Evolutionary conservation across 2,888 invertebrate species (phyloP).

Genomic region (Pheosia tremula): DNA sequence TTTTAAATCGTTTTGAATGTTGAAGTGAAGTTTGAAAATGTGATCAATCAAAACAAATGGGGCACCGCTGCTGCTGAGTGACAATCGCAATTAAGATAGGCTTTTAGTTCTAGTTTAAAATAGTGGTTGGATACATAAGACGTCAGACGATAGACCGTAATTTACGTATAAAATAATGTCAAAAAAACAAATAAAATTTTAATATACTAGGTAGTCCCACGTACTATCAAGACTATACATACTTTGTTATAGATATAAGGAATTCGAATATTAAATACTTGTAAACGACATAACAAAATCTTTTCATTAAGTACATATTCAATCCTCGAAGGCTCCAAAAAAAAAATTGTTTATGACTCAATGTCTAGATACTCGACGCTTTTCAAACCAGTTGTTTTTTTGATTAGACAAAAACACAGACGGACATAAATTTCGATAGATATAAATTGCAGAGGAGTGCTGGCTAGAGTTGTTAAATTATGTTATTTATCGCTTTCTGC

Average conservation of each 20-base stretch:
- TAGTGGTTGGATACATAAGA: too few species aligned
- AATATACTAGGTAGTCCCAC: too few species aligned
- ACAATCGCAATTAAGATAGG: too few species aligned
- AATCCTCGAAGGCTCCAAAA: neutral
- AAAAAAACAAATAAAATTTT: too few species aligned
- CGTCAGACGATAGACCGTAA: too few species aligned
- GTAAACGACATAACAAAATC: neutral
- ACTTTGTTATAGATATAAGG: neutral
- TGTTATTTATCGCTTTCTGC: constrained; percentile 15
- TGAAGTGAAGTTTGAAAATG: too few species aligned
- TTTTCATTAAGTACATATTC: neutral
- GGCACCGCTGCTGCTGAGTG: too few species aligned
- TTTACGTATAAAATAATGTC: too few species aligned
- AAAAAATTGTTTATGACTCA: constrained; percentile 7
- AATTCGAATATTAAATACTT: neutral
- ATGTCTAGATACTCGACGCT: neutral
- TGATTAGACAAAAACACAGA: constrained; percentile 22
- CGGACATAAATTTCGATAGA: constrained; percentile 23
- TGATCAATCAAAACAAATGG: too few species aligned
- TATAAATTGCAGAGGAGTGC: constrained; percentile 23
- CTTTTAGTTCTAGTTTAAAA: too few species aligned
- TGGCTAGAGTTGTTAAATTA: constrained; percentile 24
- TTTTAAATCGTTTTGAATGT: too few species aligned
- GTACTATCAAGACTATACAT: too few species aligned
- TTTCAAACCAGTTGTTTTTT: constrained; percentile 12